Percentiles rank a stretch among this genome's conserved stretches.
Conservation (phyloP, 2,113 vertebrate species). For the Calyptomena viridis region DNA sequence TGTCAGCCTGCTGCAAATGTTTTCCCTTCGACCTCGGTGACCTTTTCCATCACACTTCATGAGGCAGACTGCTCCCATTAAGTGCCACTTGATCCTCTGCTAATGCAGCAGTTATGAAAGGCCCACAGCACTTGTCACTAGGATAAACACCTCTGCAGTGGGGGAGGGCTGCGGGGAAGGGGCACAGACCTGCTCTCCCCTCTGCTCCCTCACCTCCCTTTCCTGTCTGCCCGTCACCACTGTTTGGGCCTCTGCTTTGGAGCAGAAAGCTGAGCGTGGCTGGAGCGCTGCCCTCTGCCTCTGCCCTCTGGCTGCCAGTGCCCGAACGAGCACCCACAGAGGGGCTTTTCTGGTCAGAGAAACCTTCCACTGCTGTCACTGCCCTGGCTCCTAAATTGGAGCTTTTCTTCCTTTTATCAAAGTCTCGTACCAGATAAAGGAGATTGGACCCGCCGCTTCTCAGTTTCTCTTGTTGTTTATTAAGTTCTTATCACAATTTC, state of each 20-base stretch:
- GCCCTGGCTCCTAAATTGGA: too few relatives aligned
- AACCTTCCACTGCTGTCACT: not conserved
- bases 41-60: constrained; percentile 47
- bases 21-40: constrained; percentile 30
- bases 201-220: not conserved
- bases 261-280: not conserved
- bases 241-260: too few relatives aligned
- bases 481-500: too few relatives aligned
- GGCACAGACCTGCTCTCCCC: not conserved
- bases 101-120: constrained; percentile 72
- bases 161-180: not conserved
- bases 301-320: not conserved
- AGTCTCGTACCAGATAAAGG: too few relatives aligned
- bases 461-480: too few relatives aligned
- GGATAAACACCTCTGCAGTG: constrained; percentile 61
- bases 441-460: too few relatives aligned
- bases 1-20: constrained; percentile 63
- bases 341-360: not conserved
- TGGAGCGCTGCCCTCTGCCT: not conserved
- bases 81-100: constrained; percentile 65
- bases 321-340: not conserved
- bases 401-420: too few relatives aligned
- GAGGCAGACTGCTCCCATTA: constrained; percentile 54
- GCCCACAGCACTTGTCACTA: constrained; percentile 55
- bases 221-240: not conserved